Evolutionary conservation across 2,113 vertebrate genomes (phyloP).

Genomic region (Nyctibius bracteatus): DNA sequence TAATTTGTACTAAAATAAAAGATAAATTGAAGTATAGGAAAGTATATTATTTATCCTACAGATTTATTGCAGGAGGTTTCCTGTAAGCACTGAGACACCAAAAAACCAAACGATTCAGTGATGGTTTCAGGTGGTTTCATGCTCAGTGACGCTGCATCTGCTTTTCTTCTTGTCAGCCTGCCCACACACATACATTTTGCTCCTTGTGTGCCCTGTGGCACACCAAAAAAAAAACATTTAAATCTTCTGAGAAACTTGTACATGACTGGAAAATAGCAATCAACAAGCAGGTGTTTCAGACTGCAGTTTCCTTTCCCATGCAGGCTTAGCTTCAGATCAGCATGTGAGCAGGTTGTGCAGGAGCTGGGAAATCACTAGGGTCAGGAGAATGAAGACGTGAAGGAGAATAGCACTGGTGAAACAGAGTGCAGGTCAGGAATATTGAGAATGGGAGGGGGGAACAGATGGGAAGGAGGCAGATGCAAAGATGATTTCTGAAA

Average conservation of each 20-base stretch:
- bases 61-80: background rate
- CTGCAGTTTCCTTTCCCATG: background rate
- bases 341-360: background rate
- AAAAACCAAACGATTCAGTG: background rate
- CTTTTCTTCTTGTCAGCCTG: background rate
- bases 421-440: background rate
- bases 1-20: background rate
- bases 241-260: background rate
- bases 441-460: background rate
- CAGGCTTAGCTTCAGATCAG: background rate
- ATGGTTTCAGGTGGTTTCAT: background rate
- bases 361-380: background rate
- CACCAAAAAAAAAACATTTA: background rate
- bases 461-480: background rate
- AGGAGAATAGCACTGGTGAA: background rate
- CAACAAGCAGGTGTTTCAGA: accelerated
- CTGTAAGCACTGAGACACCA: background rate
- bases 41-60: background rate
- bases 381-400: background rate
- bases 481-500: background rate
- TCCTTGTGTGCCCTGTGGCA: background rate
- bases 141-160: background rate
- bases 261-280: background rate
- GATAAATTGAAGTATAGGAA: background rate
- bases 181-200: background rate